These are phyloP conservation scores for Meloidogyne floridensis DNA, from an alignment of 1,140 invertebrate genomes.

Conservation along the genomic window DNA sequence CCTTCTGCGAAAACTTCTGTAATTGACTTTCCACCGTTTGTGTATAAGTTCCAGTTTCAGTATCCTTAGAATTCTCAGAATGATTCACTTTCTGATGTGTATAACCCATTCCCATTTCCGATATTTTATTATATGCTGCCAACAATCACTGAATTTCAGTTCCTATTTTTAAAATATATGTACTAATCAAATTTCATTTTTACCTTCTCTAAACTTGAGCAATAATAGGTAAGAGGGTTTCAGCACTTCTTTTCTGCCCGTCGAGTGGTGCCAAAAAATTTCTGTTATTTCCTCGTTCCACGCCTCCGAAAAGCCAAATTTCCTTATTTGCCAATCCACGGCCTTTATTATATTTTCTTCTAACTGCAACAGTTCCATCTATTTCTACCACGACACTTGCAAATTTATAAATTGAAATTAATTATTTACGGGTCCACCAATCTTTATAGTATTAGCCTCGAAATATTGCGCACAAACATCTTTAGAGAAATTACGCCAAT, in stretches of 20 bases:
- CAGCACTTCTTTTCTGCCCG: slow-evolving; percentile 6
- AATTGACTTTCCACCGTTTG: slow-evolving; percentile 38
- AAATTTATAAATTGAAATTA: slow-evolving; percentile 7
- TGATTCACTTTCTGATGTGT: slow-evolving; percentile 23
- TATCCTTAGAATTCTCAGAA: slow-evolving; percentile 16
- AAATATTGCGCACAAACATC: slow-evolving; percentile 26
- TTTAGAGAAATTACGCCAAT: slow-evolving; percentile 18
- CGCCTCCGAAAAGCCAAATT: slow-evolving; percentile 17
- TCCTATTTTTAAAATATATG: not conserved
- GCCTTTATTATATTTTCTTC: slow-evolving; percentile 20
- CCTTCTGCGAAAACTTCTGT: not conserved
- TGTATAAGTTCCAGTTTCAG: slow-evolving; percentile 36
- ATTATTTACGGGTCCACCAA: slow-evolving; percentile 2
- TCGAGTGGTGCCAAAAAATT: not conserved
- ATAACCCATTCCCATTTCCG: not conserved
- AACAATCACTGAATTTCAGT: slow-evolving; percentile 17
- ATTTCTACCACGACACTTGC: slow-evolving; percentile 10
- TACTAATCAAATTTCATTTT: no score
- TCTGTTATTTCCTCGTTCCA: slow-evolving; percentile 5
- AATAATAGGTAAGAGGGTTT: slow-evolving; percentile 23
- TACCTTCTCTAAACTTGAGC: not conserved
- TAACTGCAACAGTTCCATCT: slow-evolving; percentile 12
- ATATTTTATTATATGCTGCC: slow-evolving; percentile 14
- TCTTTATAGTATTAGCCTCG: not conserved
- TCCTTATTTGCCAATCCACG: not conserved